These are phyloP conservation scores for Hydropsyche betteni DNA, from an alignment of 2,888 invertebrate genomes.

Conservation along the genomic window DNA sequence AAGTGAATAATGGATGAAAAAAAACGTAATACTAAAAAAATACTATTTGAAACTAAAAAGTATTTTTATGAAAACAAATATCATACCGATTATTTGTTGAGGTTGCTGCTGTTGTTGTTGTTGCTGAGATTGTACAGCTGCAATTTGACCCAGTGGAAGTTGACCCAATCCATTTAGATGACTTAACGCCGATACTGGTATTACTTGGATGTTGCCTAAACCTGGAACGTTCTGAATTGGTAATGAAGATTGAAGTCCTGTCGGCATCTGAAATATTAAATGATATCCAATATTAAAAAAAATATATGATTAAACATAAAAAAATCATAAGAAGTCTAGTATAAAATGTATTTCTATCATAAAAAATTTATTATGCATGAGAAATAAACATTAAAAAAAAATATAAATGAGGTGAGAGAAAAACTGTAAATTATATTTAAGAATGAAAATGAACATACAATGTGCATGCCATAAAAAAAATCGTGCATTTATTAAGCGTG, in stretches of 20 bases:
- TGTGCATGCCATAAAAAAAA: no score
- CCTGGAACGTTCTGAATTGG: slow-evolving; percentile 82
- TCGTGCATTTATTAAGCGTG: no score
- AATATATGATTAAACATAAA: no score
- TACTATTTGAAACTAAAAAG: slow-evolving; percentile 6
- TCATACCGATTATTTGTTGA: slow-evolving; percentile 51
- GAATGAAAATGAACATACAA: no score
- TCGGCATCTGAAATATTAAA: slow-evolving; percentile 62
- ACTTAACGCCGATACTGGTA: slow-evolving; percentile 72
- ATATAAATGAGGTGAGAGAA: no score
- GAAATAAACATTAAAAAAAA: no score
- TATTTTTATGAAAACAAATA: slow-evolving; percentile 28
- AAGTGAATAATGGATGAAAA: not conserved
- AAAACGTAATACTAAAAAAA: not conserved
- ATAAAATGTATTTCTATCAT: no score
- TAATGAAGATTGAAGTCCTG: slow-evolving; percentile 70
- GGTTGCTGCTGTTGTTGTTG: slow-evolving; percentile 43
- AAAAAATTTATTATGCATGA: no score
- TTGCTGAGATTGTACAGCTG: slow-evolving; percentile 57
- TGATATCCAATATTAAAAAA: not conserved
- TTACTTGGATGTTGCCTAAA: slow-evolving; percentile 82
- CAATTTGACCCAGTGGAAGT: slow-evolving; percentile 52
- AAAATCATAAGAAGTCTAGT: no score
- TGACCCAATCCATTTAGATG: slow-evolving; percentile 53
- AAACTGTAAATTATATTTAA: no score